phyloP scores from a whole-genome alignment of 2,888 invertebrate species.

The Chalcosyrphus nemorum region DNA sequence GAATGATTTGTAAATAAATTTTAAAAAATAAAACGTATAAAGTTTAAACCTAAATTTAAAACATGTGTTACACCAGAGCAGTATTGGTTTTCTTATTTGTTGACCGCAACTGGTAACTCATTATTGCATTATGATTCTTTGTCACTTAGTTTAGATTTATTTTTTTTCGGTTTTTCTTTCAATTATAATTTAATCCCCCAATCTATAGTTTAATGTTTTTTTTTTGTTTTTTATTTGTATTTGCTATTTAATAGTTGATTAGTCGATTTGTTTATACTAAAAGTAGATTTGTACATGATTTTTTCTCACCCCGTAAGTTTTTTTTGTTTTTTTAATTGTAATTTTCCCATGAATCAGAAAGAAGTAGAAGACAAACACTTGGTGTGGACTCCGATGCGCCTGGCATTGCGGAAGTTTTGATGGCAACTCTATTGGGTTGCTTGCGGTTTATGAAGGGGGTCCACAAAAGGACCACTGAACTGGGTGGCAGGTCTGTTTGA shows the following conservation, averaged over 20 bases:
- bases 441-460: conserved; percentile 19
- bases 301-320: conserved; percentile 54
- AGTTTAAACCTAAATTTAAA: conserved; percentile 39
- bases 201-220: conserved; percentile 53
- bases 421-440: conserved; percentile 1
- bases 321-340: conserved; percentile 18
- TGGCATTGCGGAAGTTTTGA: conserved; percentile 30
- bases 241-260: conserved; percentile 67
- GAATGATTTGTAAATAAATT: conserved; percentile 28
- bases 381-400: conserved; percentile 24
- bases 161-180: conserved; percentile 9
- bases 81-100: neutral
- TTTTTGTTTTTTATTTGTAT: conserved; percentile 47
- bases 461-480: conserved; percentile 1
- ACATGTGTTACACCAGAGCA: conserved; percentile 55
- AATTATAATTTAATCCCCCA: conserved; percentile 39
- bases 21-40: conserved; percentile 18
- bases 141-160: conserved; percentile 54
- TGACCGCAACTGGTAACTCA: conserved; percentile 48
- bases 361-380: conserved; percentile 40
- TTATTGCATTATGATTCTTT: conserved; percentile 64
- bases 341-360: conserved; percentile 35
- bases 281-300: conserved; percentile 73
- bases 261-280: conserved; percentile 68
- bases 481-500: neutral